phyloP scores from a whole-genome alignment of 2,888 invertebrate species.

The Syrista parreyssii region DNA sequence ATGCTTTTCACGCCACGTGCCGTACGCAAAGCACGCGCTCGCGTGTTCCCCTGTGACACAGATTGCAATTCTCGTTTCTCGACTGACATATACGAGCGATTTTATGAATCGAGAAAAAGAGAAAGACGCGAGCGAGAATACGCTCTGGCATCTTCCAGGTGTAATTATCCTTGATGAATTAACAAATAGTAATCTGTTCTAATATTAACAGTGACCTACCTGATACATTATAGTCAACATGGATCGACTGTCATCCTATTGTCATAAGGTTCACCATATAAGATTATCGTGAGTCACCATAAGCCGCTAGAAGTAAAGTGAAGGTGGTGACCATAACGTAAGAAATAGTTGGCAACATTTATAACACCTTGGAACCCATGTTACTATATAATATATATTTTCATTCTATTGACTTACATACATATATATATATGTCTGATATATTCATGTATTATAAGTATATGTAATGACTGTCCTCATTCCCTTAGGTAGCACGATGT shows the following conservation, averaged over 20 bases:
- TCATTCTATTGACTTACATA: too few relatives aligned
- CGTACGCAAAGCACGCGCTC: not conserved
- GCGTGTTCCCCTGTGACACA: not conserved
- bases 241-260: not conserved
- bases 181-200: not conserved
- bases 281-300: not conserved
- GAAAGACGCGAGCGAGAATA: not conserved
- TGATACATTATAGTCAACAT: not conserved
- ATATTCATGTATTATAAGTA: not conserved
- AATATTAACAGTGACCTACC: not conserved
- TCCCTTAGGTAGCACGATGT: not conserved
- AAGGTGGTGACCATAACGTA: not conserved
- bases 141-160: too few relatives aligned
- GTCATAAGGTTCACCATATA: not conserved
- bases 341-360: not conserved
- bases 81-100: conserved; percentile 11
- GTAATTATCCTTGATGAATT: not conserved
- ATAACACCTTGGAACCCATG: not conserved
- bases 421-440: not conserved
- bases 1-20: not conserved
- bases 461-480: not conserved
- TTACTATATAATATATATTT: not conserved
- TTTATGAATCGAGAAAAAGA: conserved; percentile 6
- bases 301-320: not conserved
- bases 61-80: not conserved